Conservation (phyloP, 2,888 invertebrate species). For the Galerucella nymphaeae region DNA sequence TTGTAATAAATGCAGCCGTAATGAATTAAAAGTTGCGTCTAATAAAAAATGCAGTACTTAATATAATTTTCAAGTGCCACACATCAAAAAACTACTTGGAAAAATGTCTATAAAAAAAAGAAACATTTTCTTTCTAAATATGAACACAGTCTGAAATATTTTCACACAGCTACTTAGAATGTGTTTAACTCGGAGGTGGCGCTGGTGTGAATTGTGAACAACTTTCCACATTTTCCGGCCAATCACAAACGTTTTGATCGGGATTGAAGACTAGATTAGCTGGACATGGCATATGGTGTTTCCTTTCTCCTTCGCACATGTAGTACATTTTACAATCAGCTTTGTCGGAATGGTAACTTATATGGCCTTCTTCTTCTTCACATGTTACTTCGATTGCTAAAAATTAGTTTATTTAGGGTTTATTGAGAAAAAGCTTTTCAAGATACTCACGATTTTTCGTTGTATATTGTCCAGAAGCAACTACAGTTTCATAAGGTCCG, state of each 20-base stretch:
- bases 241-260: conserved; percentile 94
- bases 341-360: conserved; percentile 91
- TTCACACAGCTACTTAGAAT: conserved; percentile 26
- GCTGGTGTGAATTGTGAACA: conserved; percentile 79
- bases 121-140: background rate
- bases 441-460: conserved; percentile 86
- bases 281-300: conserved; percentile 96
- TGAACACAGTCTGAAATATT: conserved; percentile 14
- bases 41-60: too few relatives aligned
- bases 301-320: conserved; percentile 95
- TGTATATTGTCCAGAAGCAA: conserved; percentile 80
- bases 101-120: too few relatives aligned
- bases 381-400: conserved; percentile 89
- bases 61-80: too few relatives aligned
- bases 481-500: conserved; percentile 84
- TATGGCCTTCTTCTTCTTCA: conserved; percentile 95
- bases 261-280: conserved; percentile 92
- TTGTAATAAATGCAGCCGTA: too few relatives aligned
- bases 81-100: background rate
- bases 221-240: conserved; percentile 94
- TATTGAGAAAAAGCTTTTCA: background rate
- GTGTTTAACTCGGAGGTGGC: conserved; percentile 65
- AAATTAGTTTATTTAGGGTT: conserved; percentile 17
- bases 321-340: conserved; percentile 94
- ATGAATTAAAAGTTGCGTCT: too few relatives aligned